Base-by-base conservation (phyloP, 37 sponge, comb jelly and placozoan species). In the Mnemiopsis leidyi region DNA sequence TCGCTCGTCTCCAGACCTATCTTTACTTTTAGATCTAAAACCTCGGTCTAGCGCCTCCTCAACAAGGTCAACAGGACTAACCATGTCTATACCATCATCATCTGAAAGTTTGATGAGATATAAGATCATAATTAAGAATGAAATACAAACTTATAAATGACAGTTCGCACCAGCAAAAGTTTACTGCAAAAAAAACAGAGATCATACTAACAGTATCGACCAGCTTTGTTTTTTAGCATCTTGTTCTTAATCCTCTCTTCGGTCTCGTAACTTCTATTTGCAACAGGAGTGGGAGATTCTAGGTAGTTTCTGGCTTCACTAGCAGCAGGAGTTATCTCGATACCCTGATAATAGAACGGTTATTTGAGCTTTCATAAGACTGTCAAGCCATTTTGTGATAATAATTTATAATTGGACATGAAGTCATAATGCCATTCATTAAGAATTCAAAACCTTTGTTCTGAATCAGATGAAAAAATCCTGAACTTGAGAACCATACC, bases 41-140 rank as follows among this genome's bases (percentile, higher is more conserved):
- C 90, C 90, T 85, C 90, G 7, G 90, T 85, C 90, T 25, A 85
- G 90, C 0, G 90, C 90, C 48, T 85, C 90, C 0, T 39, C 48
- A 9, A 85, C 90, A 13, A 85, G 90, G 40, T 85, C 48, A 61
- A 39, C 2, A 2, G 90, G 90, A 25, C 61, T 40, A 9, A 85
- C 90, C 90, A 85, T 38, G 61, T 85, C 90, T 28, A 85, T 26
- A 82, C 90, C 90, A 26, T 85, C 90, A 38, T 85, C 90, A 38
- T 85, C 90, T 85, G 90, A 13, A 85, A 36, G 32, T 73, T 20
- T 21, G 20, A 20, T 67, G 68, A 48, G 9, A 48, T 48, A 18
- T 18, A 48, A 48, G 13, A 48, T 48, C 61, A 48, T 48, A 48
- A 5, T 48, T 13, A 48, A 13, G 13, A 48, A 18, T 48, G 61